phyloP scores from a whole-genome alignment of 2,113 vertebrate genomes.

The Catharus fuscescens region DNA sequence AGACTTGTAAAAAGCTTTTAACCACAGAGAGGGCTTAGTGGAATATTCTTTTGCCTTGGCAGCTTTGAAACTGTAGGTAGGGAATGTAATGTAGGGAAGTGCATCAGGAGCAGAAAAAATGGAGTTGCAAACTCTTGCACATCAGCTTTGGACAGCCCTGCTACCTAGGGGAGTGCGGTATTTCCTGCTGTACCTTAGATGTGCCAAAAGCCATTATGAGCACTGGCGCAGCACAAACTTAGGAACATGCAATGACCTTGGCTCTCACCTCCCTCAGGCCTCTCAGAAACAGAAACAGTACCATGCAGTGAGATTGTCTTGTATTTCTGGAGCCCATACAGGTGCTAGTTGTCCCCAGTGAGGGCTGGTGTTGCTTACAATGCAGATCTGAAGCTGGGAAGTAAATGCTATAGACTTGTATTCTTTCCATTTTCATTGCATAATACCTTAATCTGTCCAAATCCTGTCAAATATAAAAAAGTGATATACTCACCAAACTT shows the following conservation, averaged over 20 bases:
- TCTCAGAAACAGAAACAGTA: background rate
- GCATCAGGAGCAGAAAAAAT: background rate
- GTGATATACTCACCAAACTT: background rate
- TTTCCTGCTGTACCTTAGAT: background rate
- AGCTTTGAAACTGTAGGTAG: background rate
- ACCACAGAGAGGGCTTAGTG: background rate
- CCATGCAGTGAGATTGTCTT: background rate
- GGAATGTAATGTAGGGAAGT: background rate
- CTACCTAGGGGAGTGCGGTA: accelerated
- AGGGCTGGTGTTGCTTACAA: accelerated
- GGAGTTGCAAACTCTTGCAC: background rate
- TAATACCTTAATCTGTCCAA: background rate
- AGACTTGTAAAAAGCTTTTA: background rate
- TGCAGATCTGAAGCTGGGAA: background rate
- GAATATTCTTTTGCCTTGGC: background rate
- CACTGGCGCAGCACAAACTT: background rate
- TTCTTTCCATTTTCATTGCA: background rate
- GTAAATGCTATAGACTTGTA: background rate
- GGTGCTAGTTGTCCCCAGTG: background rate
- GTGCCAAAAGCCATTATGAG: background rate
- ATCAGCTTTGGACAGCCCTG: background rate
- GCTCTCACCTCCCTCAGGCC: background rate
- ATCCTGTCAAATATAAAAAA: background rate
- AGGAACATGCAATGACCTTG: background rate
- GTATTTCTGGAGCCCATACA: background rate